phyloP scores from a whole-genome alignment of 2,113 vertebrate species.

The Theristicus caerulescens region DNA sequence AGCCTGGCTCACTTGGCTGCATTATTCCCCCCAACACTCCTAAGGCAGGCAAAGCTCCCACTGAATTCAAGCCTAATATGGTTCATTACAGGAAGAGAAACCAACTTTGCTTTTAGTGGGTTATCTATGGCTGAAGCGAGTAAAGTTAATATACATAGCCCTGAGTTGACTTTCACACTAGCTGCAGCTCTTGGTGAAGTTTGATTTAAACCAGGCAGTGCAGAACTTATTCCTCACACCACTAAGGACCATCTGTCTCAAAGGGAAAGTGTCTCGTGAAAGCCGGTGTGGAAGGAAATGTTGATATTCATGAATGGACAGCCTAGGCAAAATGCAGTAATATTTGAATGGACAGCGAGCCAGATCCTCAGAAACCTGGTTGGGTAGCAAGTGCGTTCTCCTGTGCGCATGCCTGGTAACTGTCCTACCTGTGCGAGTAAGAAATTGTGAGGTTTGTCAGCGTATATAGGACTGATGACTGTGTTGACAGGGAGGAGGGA shows the following conservation, averaged over 20 bases:
- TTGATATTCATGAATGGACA: neutral
- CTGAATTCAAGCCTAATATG: neutral
- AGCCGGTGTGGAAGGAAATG: neutral
- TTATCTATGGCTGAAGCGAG: neutral
- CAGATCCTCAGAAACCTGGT: neutral
- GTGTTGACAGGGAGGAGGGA: neutral
- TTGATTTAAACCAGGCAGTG: neutral
- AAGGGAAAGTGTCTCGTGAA: neutral
- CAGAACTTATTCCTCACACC: neutral
- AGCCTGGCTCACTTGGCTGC: neutral
- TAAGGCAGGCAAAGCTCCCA: neutral
- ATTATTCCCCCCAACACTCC: neutral
- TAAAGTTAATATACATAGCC: neutral
- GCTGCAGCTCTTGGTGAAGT: neutral
- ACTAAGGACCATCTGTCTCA: neutral
- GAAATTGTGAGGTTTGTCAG: neutral
- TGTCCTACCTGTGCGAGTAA: neutral
- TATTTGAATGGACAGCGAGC: neutral
- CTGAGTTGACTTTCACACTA: neutral
- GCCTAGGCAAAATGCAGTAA: neutral
- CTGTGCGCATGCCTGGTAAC: rapidly evolving
- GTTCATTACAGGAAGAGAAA: neutral
- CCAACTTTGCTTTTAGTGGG: neutral
- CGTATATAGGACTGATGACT: neutral
- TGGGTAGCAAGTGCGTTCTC: neutral